Evolutionary conservation across 2,113 vertebrate species (phyloP).

Genomic region (Hippotragus niger): DNA sequence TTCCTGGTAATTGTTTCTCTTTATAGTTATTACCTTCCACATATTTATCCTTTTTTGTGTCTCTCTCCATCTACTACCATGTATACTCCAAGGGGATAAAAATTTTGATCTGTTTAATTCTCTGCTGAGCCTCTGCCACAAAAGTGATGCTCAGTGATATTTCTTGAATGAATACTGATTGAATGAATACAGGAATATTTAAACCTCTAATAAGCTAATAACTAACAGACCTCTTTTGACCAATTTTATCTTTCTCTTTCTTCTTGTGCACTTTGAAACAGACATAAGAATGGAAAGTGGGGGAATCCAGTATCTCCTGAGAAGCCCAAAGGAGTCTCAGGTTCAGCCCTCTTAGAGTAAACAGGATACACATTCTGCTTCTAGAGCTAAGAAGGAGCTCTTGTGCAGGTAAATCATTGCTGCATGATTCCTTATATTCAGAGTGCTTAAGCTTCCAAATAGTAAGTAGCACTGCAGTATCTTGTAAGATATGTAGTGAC

Average conservation of each 20-base stretch:
- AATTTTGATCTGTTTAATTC: neutral
- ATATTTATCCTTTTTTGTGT: neutral
- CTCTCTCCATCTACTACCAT: neutral
- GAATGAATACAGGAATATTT: neutral
- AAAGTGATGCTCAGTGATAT: neutral
- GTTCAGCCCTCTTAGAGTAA: neutral
- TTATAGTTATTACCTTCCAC: neutral
- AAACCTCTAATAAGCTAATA: neutral
- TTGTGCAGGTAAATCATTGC: neutral
- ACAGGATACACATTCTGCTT: neutral
- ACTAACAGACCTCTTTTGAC: neutral
- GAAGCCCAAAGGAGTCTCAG: neutral
- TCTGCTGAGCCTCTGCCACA: neutral
- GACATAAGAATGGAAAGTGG: neutral
- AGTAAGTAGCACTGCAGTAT: neutral
- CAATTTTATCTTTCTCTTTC: neutral
- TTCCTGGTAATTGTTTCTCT: neutral
- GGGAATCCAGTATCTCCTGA: neutral
- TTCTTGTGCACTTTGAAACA: neutral
- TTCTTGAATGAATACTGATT: neutral
- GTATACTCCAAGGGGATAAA: neutral
- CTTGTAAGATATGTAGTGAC: neutral
- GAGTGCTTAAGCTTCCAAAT: neutral
- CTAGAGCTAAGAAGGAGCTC: neutral
- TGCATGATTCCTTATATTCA: neutral